These are phyloP conservation scores for Drosophila ustulata DNA, from an alignment of 2,888 invertebrate genomes.

Conservation along the genomic window DNA sequence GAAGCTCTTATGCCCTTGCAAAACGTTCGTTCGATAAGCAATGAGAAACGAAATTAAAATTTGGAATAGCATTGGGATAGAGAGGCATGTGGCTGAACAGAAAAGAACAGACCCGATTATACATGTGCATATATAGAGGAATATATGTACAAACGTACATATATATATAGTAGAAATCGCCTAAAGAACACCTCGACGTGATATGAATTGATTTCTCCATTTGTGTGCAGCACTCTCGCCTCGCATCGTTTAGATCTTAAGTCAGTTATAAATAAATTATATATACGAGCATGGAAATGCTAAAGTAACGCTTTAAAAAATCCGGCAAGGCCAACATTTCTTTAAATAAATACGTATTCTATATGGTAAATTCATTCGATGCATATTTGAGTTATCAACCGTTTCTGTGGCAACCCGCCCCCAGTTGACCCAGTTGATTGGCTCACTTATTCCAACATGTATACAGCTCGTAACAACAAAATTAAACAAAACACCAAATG, in stretches of 20 bases:
- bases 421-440: conserved; percentile 29
- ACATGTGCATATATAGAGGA: conserved; percentile 31
- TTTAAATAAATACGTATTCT: conserved; percentile 30
- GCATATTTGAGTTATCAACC: conserved; percentile 34
- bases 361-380: conserved; percentile 35
- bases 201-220: conserved; percentile 36
- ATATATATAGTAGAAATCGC: neutral
- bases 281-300: conserved; percentile 1
- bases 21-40: conserved; percentile 8
- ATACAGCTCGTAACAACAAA: neutral
- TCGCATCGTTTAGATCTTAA: conserved; percentile 8
- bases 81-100: conserved; percentile 7
- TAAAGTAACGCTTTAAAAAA: conserved; percentile 15
- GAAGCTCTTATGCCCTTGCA: conserved; percentile 51
- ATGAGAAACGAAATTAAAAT: conserved; percentile 32
- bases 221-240: conserved; percentile 8
- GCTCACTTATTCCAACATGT: conserved; percentile 23
- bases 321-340: conserved; percentile 49
- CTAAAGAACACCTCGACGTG: conserved; percentile 1
- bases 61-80: conserved; percentile 34
- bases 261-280: conserved; percentile 32
- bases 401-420: conserved; percentile 3
- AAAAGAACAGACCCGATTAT: conserved; percentile 25
- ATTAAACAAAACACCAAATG: neutral
- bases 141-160: neutral